Evolutionary conservation across 2,888 invertebrate genomes (phyloP), one percentile per base, ranked within the genome.

Genomic region (Acheta domesticus): DNA sequence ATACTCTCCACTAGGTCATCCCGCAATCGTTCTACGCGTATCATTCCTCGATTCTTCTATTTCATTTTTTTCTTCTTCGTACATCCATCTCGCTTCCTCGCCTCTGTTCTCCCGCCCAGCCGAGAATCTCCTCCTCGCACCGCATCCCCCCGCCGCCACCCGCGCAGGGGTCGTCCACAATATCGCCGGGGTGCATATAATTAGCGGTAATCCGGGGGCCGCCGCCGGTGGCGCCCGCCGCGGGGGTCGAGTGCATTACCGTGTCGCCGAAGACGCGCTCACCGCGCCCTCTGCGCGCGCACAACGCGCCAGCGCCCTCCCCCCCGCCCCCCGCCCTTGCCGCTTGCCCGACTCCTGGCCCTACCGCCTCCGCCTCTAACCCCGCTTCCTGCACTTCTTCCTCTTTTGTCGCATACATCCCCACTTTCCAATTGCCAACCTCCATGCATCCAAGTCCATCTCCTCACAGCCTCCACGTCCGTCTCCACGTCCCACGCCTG

Each of bases 181-280:
- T 62, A 62, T 19, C n/a, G 62, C 62, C 16, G 62, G 36, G 62
- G 62, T 62, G 62, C 62, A 62, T 62, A 62, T 62, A 62, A 62
- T 62, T 62, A 62, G 62, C 62, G 62, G 62, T 62, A 62, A 62
- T 62, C 62, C 62, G 62, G 62, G 36, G n/a, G 62, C 62, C 0
- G 62, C 62, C 4, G 16, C 62, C 16, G 62, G 14, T 14, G 62
- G 16, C 16, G 16, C 16, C n/a, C 62, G 62, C 62, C 16, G 62
- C 62, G 62, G 62, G 62, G 62, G 62, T n/a, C 62, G n/a, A 62
- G 62, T 62, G 62, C 62, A 62, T 62, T 62, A 62, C 62, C 62
- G 62, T 62, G 62, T 62, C 62, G 14, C 62, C 62, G 62, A 62
- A 62, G 62, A 62, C 62, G 62, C 62, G 62, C 62, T 62, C 62